Percentiles rank a stretch among this genome's conserved stretches.
phyloP scores from a whole-genome alignment of 2,113 vertebrate genomes.

The Nannobrachium achirus region DNA sequence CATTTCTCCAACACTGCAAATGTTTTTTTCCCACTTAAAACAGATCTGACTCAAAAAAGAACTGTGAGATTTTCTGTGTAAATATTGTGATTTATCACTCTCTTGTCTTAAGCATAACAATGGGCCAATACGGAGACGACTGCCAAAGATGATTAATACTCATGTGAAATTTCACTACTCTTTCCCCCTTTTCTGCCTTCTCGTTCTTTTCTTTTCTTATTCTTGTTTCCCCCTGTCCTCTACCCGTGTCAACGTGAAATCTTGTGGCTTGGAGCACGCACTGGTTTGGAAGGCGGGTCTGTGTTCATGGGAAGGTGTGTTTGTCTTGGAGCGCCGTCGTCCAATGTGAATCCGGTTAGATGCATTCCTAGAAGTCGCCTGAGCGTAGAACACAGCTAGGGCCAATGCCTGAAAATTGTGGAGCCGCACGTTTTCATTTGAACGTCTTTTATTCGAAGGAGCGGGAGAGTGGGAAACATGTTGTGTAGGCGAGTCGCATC shows the following conservation, averaged over 20 bases:
- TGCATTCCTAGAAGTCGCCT: neutral
- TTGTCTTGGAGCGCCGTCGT: neutral
- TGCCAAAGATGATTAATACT: conserved; percentile 54
- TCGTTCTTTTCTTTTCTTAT: neutral
- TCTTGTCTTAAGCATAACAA: conserved; percentile 52
- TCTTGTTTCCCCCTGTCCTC: neutral
- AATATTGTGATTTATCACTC: conserved; percentile 54
- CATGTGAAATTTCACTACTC: conserved; percentile 43
- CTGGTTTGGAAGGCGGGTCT: conserved; percentile 49
- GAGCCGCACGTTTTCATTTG: neutral
- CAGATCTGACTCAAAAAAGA: conserved; percentile 32
- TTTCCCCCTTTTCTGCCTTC: conserved; percentile 20
- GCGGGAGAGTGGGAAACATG: conserved; percentile 14
- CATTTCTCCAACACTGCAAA: conserved; percentile 32
- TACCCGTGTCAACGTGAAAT: conserved; percentile 43
- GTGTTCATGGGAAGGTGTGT: conserved; percentile 30
- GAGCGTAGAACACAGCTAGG: neutral
- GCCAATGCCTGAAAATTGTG: conserved; percentile 15
- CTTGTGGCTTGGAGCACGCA: conserved; percentile 58
- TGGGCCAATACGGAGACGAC: conserved; percentile 48
- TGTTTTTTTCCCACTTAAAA: conserved; percentile 29
- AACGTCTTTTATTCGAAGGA: conserved; percentile 7
- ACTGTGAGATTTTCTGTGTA: conserved; percentile 18
- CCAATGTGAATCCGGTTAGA: neutral
- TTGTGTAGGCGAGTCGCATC: conserved; percentile 10